phyloP scores from a whole-genome alignment of 2,888 invertebrate species.

The Caenorhabditis zanzibari region DNA sequence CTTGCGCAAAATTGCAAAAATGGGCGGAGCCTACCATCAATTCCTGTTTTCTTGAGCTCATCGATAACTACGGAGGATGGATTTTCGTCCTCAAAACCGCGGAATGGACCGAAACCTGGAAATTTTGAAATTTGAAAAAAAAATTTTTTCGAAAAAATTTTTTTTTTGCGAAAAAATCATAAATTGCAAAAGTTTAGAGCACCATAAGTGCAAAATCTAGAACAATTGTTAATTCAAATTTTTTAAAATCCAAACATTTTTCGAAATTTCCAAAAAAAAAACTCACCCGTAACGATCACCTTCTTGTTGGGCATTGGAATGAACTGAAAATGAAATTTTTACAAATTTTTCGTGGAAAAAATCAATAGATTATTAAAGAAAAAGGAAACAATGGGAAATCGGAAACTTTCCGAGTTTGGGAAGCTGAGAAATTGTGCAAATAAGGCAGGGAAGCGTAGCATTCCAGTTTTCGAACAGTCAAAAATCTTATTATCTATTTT shows the following conservation, averaged over 20 bases:
- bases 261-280: neutral
- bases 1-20: neutral
- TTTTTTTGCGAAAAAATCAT: too few species aligned
- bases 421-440: neutral
- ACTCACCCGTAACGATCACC: conserved; percentile 54
- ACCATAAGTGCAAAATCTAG: too few species aligned
- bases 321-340: conserved; percentile 35
- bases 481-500: too few species aligned
- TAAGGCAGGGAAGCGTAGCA: neutral
- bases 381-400: neutral
- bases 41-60: conserved; percentile 52
- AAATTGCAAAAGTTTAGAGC: too few species aligned
- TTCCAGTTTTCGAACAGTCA: too few species aligned
- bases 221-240: neutral
- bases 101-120: conserved; percentile 75
- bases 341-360: conserved; percentile 11
- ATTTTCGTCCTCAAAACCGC: conserved; percentile 63
- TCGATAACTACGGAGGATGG: conserved; percentile 69
- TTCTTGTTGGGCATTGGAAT: conserved; percentile 16
- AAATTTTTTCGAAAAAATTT: too few species aligned
- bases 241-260: neutral
- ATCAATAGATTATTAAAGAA: neutral
- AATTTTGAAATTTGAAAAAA: neutral
- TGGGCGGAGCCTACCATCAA: conserved; percentile 35
- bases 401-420: neutral